phyloP scores from a whole-genome alignment of 2,797 vertebrate genomes.

The Tapera naevia region DNA sequence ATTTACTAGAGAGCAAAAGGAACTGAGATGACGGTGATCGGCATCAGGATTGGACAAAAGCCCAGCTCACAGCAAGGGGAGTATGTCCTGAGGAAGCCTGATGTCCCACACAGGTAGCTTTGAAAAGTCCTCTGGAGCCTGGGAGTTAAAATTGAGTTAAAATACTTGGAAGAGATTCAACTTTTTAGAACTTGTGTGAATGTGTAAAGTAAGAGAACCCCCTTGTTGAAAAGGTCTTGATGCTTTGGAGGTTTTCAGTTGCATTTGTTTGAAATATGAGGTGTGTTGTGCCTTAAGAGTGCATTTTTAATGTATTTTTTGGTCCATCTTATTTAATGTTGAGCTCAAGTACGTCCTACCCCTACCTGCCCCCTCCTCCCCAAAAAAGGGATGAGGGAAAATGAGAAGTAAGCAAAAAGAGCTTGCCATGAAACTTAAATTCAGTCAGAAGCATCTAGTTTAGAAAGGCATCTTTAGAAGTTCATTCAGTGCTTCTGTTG shows the following conservation, averaged over 20 bases:
- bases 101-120: background rate
- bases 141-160: background rate
- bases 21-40: background rate
- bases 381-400: background rate
- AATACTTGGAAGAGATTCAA: background rate
- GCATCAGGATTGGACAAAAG: background rate
- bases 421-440: background rate
- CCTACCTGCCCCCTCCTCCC: fast-evolving
- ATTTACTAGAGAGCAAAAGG: background rate
- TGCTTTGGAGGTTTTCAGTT: background rate
- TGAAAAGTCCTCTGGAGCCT: background rate
- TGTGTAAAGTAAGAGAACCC: background rate
- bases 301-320: background rate
- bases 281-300: background rate
- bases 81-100: background rate
- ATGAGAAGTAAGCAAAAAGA: background rate
- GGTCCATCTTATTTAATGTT: background rate
- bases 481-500: slow-evolving; percentile 7
- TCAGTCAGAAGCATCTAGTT: background rate
- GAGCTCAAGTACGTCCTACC: background rate
- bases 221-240: background rate
- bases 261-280: background rate
- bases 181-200: background rate
- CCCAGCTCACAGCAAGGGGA: background rate
- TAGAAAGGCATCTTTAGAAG: slow-evolving; percentile 10